Evolutionary conservation across 2,888 invertebrate genomes (phyloP), one percentile per base, ranked within the genome.

Genomic region (Aphidoletes aphidimyza): DNA sequence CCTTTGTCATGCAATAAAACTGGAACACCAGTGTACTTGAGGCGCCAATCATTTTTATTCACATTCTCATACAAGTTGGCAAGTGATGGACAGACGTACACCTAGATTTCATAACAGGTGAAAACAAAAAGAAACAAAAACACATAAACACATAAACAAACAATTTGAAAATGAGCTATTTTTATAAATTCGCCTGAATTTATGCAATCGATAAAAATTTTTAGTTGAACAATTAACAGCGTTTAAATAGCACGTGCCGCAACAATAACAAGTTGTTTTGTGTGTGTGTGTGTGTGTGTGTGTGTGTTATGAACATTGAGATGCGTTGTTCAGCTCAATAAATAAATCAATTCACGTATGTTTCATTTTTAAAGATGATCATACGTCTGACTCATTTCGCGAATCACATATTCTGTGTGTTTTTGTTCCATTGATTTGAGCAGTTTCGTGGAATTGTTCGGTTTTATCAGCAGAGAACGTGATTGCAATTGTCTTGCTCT

Each of bases 11-110:
- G 91, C 8, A 96, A 91, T 17, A 96, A 91, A 3, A 95, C 93
- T 0, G 95, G 96, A 84, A 96, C 94, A 22, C 96, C 96, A 0
- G 95, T 95, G 89, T 93, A 94, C 85, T 93, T 92, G 84, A 95
- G 91, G 86, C 93, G 92, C 96, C 96, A 96, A 84, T 92, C 91
- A 86, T 91, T 91, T 85, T 91, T 90, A 34, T 92, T 91, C 85
- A 91, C 91, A 87, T 93, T 93, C 86, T 92, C 92, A 89, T 94
- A 94, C 78, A 94, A 89, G 89, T 94, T 94, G 81, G 95, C 95
- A 88, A 96, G 89, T 11, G 95, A 94, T 86, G 93, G 92, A 88
- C 95, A 93, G 3, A 96, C 95, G 88, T 92, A 94, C 54, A 96
- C 93, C 92, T 92, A 88, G 17, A 89, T 89, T n/a, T n/a, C n/a